Conservation (phyloP, 1,140 invertebrate species). For the Microplitis mediator region DNA sequence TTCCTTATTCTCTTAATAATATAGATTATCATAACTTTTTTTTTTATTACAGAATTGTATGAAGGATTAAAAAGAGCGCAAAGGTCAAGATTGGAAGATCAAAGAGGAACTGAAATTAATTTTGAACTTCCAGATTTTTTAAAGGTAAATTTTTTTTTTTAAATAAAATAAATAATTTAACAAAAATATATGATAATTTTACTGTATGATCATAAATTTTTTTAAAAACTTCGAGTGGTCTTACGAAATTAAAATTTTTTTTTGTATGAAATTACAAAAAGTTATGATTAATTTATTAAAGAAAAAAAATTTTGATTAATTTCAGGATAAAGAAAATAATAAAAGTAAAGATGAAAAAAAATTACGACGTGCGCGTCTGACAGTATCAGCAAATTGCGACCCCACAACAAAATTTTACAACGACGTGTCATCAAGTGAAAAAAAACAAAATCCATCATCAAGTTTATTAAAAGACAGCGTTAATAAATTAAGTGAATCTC, state of each 20-base stretch:
- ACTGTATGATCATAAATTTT: too few species aligned
- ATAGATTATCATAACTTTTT: too few species aligned
- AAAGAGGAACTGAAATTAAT: constrained; percentile 81
- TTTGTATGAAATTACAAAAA: too few species aligned
- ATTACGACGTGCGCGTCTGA: constrained; percentile 44
- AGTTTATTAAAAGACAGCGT: constrained; percentile 14
- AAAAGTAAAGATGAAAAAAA: constrained; percentile 53
- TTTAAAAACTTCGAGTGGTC: too few species aligned
- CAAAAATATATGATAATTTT: too few species aligned
- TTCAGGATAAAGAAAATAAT: constrained; percentile 59
- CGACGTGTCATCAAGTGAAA: constrained; percentile 45
- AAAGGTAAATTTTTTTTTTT: constrained; percentile 60
- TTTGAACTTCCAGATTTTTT: constrained; percentile 81
- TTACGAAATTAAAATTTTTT: too few species aligned
- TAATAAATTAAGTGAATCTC: neutral
- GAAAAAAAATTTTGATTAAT: constrained; percentile 10
- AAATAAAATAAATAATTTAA: too few species aligned
- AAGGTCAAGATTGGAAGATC: constrained; percentile 77
- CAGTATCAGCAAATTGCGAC: constrained; percentile 44
- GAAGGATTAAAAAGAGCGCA: constrained; percentile 80
- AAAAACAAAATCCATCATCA: constrained; percentile 28
- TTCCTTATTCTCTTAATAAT: too few species aligned
- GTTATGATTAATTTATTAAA: neutral
- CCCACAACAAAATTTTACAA: constrained; percentile 52
- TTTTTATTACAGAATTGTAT: constrained; percentile 66